phyloP scores from a whole-genome alignment of 1,140 invertebrate genomes.

The Dysdera silvatica region DNA sequence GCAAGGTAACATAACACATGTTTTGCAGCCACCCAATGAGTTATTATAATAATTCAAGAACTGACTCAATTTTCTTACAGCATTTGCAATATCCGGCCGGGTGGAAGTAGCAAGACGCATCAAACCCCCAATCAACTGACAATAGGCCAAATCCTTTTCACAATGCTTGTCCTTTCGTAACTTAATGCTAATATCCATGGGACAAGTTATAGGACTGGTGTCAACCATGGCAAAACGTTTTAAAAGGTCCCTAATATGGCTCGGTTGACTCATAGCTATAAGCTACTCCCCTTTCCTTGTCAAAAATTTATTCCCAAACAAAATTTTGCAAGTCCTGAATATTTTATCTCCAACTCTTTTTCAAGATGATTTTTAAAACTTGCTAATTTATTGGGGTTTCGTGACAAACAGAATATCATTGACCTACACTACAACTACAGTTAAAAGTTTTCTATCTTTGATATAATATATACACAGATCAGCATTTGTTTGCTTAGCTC shows the following conservation, averaged over 20 bases:
- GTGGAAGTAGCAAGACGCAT: constrained; percentile 38
- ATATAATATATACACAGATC: constrained; percentile 12
- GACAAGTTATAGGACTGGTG: constrained; percentile 33
- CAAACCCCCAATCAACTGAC: background rate
- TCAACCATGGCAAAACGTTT: constrained; percentile 38
- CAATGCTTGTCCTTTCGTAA: constrained; percentile 12
- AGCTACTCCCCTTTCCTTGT: background rate
- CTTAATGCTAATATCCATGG: constrained; percentile 35
- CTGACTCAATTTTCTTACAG: constrained; percentile 46
- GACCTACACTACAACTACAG: constrained; percentile 22
- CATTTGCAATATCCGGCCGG: constrained; percentile 47
- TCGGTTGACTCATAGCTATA: constrained; percentile 11
- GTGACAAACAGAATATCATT: constrained; percentile 16
- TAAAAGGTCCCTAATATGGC: constrained; percentile 20
- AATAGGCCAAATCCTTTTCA: constrained; percentile 17
- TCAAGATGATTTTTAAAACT: constrained; percentile 28
- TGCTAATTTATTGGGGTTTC: constrained; percentile 26
- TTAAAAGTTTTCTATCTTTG: background rate
- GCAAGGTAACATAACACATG: constrained; percentile 30
- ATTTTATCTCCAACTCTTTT: constrained; percentile 2
- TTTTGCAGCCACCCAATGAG: constrained; percentile 38
- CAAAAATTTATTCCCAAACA: constrained; percentile 4
- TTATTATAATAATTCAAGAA: constrained; percentile 37
- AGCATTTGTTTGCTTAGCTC: background rate
- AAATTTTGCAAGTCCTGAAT: background rate